Evolutionary conservation across 2,797 vertebrate genomes (phyloP), one percentile per base, ranked within the genome.

Genomic region (Erpetoichthys calabaricus): DNA sequence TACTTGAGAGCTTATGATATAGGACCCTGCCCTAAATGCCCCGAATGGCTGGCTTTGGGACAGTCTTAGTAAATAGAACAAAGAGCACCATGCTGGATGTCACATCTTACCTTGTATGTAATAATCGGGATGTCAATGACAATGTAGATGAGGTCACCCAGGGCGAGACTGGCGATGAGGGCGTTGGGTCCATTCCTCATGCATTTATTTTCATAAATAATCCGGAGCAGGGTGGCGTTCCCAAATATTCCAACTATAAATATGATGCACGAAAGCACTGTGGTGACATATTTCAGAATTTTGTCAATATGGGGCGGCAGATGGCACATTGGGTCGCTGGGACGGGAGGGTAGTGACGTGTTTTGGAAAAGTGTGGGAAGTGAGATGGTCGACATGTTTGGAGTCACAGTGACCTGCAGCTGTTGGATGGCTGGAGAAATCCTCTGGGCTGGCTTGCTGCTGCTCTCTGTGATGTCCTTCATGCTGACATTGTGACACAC

Each of bases 141-240:
- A 62, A 99, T 96, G 70, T 97, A 97, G 73, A 99, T 91, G 43
- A 99, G 90, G 79, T 99, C 96, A 52, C 95, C 96, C 7, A 99
- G 78, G 1, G 96, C 96, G 73, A 99, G 82, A 59, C 95, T 99
- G 72, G 92, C 92, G 63, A 99, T 99, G 68, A 99, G 87, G 0
- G 94, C 91, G 1, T 99, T 99, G 3, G 96, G 96, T 60, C 96
- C 96, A 3, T 99, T 99, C 81, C 96, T 87, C 96, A 99, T 98
- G 57, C 93, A 95, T 79, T 99, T 99, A 81, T 99, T 91, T 77
- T 95, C 86, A 76, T 94, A 97, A 77, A 98, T 98, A 81, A 99
- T 99, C 88, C 87, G 89, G 66, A 99, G 81, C 68, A 99, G 84
- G 44, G 96, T 93, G 63, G 87, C 87, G 45, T 99, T 99, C 58